These are phyloP conservation scores for Catocala fraxini DNA, from an alignment of 2,888 invertebrate species.

Conservation along the genomic window DNA sequence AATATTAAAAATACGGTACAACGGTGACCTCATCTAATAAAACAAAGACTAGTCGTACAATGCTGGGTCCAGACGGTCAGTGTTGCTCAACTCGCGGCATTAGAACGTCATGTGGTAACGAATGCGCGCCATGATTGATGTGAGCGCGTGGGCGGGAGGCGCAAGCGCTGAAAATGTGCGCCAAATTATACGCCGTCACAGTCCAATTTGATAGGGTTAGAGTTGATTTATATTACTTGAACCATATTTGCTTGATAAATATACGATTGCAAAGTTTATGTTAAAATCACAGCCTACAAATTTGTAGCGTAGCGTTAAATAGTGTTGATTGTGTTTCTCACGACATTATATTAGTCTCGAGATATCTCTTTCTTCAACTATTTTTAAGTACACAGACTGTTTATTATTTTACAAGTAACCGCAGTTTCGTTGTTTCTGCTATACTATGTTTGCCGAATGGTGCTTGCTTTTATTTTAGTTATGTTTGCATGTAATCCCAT, in stretches of 20 bases:
- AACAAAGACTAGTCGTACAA: constrained; percentile 56
- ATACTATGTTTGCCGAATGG: too few relatives aligned
- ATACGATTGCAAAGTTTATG: neutral
- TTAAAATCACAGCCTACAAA: neutral
- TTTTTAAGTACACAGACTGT: too few relatives aligned
- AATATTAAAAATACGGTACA: constrained; percentile 20
- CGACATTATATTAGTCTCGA: too few relatives aligned
- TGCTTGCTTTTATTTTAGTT: too few relatives aligned
- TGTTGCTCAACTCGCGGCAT: constrained; percentile 74
- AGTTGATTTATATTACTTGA: neutral
- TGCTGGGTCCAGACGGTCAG: constrained; percentile 63
- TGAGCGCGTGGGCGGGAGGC: constrained; percentile 71
- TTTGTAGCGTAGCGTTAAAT: too few relatives aligned
- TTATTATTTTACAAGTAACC: too few relatives aligned
- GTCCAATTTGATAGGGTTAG: constrained; percentile 12
- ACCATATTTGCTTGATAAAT: neutral
- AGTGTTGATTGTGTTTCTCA: too few relatives aligned
- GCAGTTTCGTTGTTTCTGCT: too few relatives aligned
- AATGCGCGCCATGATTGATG: constrained; percentile 77
- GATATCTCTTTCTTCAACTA: too few relatives aligned
- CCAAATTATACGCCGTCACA: constrained; percentile 69
- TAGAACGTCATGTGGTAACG: constrained; percentile 80
- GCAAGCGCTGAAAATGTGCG: constrained; percentile 72
- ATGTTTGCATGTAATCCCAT: too few relatives aligned
- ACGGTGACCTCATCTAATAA: constrained; percentile 51